Percentiles rank a stretch among this genome's conserved stretches.
Conservation (phyloP, 2,888 invertebrate genomes). For the Acanthosoma haemorrhoidale region DNA sequence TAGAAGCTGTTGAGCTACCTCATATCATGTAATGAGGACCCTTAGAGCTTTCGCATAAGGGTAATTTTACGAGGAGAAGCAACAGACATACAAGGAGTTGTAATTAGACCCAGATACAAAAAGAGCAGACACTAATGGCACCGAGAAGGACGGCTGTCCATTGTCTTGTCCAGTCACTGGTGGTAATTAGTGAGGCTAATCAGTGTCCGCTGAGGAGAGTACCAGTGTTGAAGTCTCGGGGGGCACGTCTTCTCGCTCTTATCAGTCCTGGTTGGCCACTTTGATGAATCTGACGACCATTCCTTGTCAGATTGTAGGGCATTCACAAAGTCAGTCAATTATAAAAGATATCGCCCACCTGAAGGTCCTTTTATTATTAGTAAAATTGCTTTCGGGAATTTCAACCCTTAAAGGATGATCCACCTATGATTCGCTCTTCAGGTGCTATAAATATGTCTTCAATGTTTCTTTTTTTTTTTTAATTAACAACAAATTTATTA, state of each 20-base stretch:
- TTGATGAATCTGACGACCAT: too few relatives aligned
- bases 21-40: too few relatives aligned
- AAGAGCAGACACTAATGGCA: background rate
- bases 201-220: background rate
- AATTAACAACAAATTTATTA: too few relatives aligned
- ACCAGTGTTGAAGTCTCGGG: background rate
- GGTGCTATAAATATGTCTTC: too few relatives aligned
- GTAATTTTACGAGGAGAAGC: too few relatives aligned
- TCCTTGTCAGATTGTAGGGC: background rate
- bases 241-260: background rate
- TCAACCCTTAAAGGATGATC: too few relatives aligned
- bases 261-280: too few relatives aligned
- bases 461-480: too few relatives aligned
- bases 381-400: background rate
- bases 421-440: too few relatives aligned
- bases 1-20: too few relatives aligned
- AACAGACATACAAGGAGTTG: background rate
- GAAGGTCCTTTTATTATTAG: too few relatives aligned
- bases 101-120: background rate
- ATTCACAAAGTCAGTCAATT: background rate
- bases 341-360: background rate
- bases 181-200: background rate
- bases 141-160: background rate
- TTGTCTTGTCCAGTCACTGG: slow-evolving; percentile 6
- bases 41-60: too few relatives aligned